Evolutionary conservation across 2,888 invertebrate species (phyloP).

Genomic region (Cylindroiulus punctatus): DNA sequence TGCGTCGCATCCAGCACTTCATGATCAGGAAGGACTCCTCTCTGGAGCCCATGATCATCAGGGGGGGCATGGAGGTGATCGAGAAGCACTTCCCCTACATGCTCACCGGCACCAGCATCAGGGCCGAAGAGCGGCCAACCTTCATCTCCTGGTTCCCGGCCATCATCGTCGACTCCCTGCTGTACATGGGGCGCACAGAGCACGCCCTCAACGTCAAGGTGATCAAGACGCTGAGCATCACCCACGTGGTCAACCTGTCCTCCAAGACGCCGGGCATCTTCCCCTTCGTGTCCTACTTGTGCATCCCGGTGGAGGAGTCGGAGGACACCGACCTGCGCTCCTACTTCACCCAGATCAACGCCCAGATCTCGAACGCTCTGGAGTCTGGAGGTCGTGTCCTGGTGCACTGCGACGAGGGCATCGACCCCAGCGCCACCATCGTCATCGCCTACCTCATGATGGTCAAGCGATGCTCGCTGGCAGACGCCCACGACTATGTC

Average conservation of each 20-base stretch:
- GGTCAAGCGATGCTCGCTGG: slow-evolving; percentile 59
- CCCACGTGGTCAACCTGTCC: slow-evolving; percentile 63
- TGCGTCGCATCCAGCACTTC: slow-evolving; percentile 56
- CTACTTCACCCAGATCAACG: slow-evolving; percentile 60
- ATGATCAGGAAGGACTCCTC: slow-evolving; percentile 58
- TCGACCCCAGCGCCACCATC: slow-evolving; percentile 62
- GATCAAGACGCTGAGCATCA: slow-evolving; percentile 61
- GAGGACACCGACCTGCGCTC: slow-evolving; percentile 58
- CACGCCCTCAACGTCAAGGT: slow-evolving; percentile 62
- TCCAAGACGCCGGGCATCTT: slow-evolving; percentile 60
- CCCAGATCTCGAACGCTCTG: slow-evolving; percentile 61
- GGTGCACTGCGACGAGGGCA: slow-evolving; percentile 63
- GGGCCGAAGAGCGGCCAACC: slow-evolving; percentile 57
- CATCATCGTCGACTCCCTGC: slow-evolving; percentile 61
- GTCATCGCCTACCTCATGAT: slow-evolving; percentile 62
- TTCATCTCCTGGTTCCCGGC: slow-evolving; percentile 62
- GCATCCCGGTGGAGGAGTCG: slow-evolving; percentile 60
- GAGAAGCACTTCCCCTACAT: slow-evolving; percentile 60
- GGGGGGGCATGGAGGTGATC: slow-evolving; percentile 61
- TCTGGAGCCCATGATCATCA: slow-evolving; percentile 60
- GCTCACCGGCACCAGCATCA: slow-evolving; percentile 58
- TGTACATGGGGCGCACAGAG: slow-evolving; percentile 63
- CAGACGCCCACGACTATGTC: slow-evolving; percentile 61
- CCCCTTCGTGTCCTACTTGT: slow-evolving; percentile 61
- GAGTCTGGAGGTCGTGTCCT: slow-evolving; percentile 61